A percentile compares a stretch with the other conserved stretches of the same genome.
These are phyloP conservation scores for Vidua chalybeata DNA, from an alignment of 2,113 vertebrate genomes.

Conservation along the genomic window DNA sequence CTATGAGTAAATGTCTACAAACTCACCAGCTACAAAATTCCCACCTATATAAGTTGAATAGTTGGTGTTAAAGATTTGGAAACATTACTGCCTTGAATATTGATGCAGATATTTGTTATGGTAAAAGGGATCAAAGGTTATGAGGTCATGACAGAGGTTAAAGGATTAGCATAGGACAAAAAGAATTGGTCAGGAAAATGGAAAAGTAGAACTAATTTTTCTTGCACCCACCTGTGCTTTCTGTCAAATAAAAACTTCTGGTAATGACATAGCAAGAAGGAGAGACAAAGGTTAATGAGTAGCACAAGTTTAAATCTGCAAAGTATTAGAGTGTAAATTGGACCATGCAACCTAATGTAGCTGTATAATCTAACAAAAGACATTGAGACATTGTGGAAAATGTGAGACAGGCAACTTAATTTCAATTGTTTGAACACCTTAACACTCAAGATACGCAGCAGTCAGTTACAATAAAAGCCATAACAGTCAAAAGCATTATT, in stretches of 20 bases:
- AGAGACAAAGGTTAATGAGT: slow-evolving; percentile 81
- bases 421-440: slow-evolving; percentile 72
- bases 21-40: slow-evolving; percentile 62
- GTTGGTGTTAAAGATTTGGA: slow-evolving; percentile 52
- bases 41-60: slow-evolving; percentile 49
- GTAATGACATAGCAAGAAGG: slow-evolving; percentile 74
- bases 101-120: slow-evolving; percentile 81
- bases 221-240: slow-evolving; percentile 83
- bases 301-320: slow-evolving; percentile 80
- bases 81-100: slow-evolving; percentile 70
- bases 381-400: slow-evolving; percentile 69
- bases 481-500: slow-evolving; percentile 26
- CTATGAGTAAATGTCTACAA: slow-evolving; percentile 37
- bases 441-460: slow-evolving; percentile 51
- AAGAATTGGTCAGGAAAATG: slow-evolving; percentile 78
- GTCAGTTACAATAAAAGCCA: slow-evolving; percentile 44
- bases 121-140: slow-evolving; percentile 84
- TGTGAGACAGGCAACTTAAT: slow-evolving; percentile 76
- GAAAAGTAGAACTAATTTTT: slow-evolving; percentile 82
- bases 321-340: slow-evolving; percentile 73
- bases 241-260: slow-evolving; percentile 80
- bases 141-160: slow-evolving; percentile 82
- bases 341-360: slow-evolving; percentile 60
- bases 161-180: slow-evolving; percentile 81
- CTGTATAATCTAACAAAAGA: slow-evolving; percentile 64